A percentile compares a stretch with the other conserved stretches of the same genome.
These are phyloP conservation scores for Planococcus citri DNA, from an alignment of 1,140 invertebrate genomes.

Conservation along the genomic window DNA sequence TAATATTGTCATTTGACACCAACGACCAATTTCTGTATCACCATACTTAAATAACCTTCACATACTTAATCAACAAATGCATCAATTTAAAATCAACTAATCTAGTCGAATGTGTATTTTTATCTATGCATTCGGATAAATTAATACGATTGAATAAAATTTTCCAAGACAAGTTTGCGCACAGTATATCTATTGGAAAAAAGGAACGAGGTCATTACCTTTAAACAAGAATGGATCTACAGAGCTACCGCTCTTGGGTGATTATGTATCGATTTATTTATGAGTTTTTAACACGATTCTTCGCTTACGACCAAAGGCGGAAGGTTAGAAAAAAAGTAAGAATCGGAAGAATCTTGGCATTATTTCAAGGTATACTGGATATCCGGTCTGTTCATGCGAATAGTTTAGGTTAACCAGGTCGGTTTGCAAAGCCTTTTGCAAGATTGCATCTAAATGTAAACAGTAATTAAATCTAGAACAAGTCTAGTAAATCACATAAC, in stretches of 20 bases:
- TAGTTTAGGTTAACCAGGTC: not conserved
- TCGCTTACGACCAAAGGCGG: not conserved
- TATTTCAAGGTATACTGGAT: not conserved
- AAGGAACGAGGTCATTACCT: conserved; percentile 6
- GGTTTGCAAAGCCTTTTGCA: too few relatives aligned
- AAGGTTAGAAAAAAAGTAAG: not conserved
- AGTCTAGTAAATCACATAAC: too few relatives aligned
- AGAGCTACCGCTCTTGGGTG: not conserved
- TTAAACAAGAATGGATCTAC: conserved; percentile 1
- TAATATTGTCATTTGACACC: not conserved
- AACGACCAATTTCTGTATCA: not conserved
- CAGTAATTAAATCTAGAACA: too few relatives aligned
- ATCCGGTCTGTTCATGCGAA: not conserved
- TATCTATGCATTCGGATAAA: not conserved
- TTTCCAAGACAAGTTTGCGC: conserved; percentile 2
- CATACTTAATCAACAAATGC: not conserved
- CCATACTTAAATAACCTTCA: not conserved
- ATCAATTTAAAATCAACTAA: not conserved
- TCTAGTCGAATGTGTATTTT: not conserved
- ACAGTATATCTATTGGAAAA: not conserved
- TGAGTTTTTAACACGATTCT: not conserved
- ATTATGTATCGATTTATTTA: conserved; percentile 8
- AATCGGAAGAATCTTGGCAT: conserved; percentile 6
- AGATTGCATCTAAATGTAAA: too few relatives aligned
- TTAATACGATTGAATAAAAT: not conserved